These are phyloP conservation scores for Syngnathus scovelli DNA, from an alignment of 2,113 vertebrate genomes.

Conservation along the genomic window DNA sequence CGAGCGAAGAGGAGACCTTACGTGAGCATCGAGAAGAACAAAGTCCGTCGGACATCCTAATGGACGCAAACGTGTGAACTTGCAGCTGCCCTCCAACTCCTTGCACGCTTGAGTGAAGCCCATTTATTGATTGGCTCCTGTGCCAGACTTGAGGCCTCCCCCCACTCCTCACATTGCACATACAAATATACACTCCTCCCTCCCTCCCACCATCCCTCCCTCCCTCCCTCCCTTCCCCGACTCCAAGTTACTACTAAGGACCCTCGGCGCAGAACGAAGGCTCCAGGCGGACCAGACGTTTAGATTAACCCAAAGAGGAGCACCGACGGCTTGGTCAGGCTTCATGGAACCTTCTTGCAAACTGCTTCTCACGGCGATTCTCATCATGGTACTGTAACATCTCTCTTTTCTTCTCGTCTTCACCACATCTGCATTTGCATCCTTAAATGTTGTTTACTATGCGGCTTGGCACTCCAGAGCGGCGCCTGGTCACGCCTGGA, in stretches of 20 bases:
- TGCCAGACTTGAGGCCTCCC: slow-evolving; percentile 64
- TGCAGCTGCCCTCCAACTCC: slow-evolving; percentile 54
- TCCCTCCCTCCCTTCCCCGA: slow-evolving; percentile 60
- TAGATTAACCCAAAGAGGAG: slow-evolving; percentile 65
- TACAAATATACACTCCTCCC: slow-evolving; percentile 21
- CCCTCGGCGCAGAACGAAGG: slow-evolving; percentile 62
- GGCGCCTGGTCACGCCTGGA: not conserved
- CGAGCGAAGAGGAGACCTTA: not conserved
- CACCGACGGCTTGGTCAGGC: slow-evolving; percentile 21
- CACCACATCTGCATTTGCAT: not conserved
- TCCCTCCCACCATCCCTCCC: slow-evolving; percentile 48
- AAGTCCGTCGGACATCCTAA: not conserved
- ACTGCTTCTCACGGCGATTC: slow-evolving; percentile 58
- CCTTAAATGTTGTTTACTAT: not conserved
- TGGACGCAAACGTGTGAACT: slow-evolving; percentile 34
- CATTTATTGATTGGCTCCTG: slow-evolving; percentile 78
- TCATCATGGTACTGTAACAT: slow-evolving; percentile 64
- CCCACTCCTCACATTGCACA: slow-evolving; percentile 13
- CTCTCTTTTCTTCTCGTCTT: not conserved
- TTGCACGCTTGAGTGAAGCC: slow-evolving; percentile 69
- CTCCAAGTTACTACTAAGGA: slow-evolving; percentile 69
- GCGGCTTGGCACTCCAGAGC: not conserved
- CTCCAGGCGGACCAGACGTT: slow-evolving; percentile 57
- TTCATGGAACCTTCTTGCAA: slow-evolving; percentile 44
- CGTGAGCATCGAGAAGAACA: not conserved